phyloP scores from a whole-genome alignment of 2,888 invertebrate genomes.

The Smittia sp. region DNA sequence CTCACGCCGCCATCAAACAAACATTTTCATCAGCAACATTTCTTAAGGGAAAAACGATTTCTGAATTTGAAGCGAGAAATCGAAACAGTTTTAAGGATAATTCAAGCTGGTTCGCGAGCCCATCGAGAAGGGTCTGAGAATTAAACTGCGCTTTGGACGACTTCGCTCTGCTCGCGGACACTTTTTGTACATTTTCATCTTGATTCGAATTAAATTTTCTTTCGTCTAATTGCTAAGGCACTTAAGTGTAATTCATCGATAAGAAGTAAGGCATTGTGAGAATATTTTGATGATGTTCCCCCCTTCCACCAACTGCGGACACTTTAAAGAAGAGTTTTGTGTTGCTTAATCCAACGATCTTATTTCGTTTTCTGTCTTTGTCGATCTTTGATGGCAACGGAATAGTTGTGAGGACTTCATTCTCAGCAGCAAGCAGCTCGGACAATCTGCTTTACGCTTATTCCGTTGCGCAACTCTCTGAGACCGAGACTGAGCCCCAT shows the following conservation, averaged over 20 bases:
- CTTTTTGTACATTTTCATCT: slow-evolving; percentile 8
- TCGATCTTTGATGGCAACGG: too few species aligned
- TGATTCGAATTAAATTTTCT: slow-evolving; percentile 21
- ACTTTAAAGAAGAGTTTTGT: slow-evolving; percentile 6
- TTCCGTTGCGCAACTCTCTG: too few species aligned
- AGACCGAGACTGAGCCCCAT: background rate
- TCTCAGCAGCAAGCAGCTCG: too few species aligned
- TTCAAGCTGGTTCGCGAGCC: background rate
- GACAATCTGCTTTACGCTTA: too few species aligned
- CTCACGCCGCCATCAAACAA: background rate
- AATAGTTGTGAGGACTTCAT: too few species aligned
- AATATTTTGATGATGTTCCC: background rate
- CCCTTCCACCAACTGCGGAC: background rate
- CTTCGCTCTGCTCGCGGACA: background rate
- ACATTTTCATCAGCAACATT: slow-evolving; percentile 7
- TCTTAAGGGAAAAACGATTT: background rate
- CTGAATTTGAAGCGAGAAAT: background rate
- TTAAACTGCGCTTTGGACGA: background rate
- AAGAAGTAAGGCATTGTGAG: slow-evolving; percentile 11
- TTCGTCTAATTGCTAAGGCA: slow-evolving; percentile 3
- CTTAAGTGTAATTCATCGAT: slow-evolving; percentile 8
- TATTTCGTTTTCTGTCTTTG: background rate
- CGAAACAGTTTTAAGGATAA: background rate
- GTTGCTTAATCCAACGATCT: slow-evolving; percentile 9
- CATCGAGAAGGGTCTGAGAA: background rate